Percentiles rank a stretch among this genome's conserved stretches.
Evolutionary conservation across 1,140 invertebrate genomes (phyloP).

Genomic region (Drosophila tropicalis): DNA sequence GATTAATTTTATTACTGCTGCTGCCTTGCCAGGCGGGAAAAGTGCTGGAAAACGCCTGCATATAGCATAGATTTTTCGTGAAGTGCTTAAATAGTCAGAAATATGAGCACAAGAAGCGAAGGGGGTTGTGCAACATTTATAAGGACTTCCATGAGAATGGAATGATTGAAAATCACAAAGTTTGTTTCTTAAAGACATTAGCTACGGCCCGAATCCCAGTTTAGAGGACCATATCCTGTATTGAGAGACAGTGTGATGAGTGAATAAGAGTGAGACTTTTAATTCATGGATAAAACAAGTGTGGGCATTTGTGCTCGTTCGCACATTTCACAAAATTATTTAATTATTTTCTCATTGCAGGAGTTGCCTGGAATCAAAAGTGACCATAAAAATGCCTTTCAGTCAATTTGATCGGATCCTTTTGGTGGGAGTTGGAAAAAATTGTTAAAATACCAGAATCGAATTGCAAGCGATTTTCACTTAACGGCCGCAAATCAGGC

Average conservation of each 20-base stretch:
- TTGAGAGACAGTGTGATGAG: no score
- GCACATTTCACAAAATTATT: slow-evolving; percentile 20
- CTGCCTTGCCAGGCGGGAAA: neutral
- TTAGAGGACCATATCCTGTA: no score
- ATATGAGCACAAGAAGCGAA: neutral
- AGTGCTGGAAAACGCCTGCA: slow-evolving; percentile 12
- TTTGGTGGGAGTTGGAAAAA: slow-evolving; percentile 41
- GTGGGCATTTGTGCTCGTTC: neutral
- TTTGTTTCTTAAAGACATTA: no score
- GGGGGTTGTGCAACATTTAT: neutral
- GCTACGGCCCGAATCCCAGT: no score
- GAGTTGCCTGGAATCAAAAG: neutral
- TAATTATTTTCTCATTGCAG: slow-evolving; percentile 20
- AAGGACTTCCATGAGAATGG: neutral
- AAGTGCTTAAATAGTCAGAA: slow-evolving; percentile 1
- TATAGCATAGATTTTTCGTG: slow-evolving; percentile 2
- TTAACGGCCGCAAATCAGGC: slow-evolving; percentile 69
- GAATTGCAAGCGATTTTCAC: slow-evolving; percentile 68
- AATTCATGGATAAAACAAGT: neutral
- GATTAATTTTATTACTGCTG: slow-evolving; percentile 74
- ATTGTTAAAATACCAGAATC: slow-evolving; percentile 62
- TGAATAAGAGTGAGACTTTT: no score
- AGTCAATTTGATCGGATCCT: slow-evolving; percentile 42
- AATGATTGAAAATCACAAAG: no score
- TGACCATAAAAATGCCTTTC: slow-evolving; percentile 49